A percentile compares a stretch with the other conserved stretches of the same genome.
phyloP scores from a whole-genome alignment of 2,888 invertebrate species.

The Sesamia inferens region DNA sequence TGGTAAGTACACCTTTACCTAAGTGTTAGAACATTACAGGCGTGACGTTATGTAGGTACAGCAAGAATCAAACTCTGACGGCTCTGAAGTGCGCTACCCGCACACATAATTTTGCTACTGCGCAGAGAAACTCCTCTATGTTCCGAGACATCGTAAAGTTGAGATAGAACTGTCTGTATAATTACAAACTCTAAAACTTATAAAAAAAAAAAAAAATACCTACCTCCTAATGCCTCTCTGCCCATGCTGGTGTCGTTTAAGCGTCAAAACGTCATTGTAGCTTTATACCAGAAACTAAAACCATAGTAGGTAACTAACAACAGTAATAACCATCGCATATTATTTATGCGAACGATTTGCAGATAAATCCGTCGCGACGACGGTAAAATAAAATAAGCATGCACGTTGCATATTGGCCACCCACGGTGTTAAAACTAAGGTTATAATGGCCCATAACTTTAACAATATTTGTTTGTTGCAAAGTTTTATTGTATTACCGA shows the following conservation, averaged over 20 bases:
- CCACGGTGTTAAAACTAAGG: conserved; percentile 23
- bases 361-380: conserved; percentile 14
- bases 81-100: no score
- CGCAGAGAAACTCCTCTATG: no score
- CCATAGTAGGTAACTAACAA: background rate
- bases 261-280: background rate
- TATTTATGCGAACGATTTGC: conserved; percentile 4
- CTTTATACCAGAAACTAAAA: background rate
- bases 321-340: background rate
- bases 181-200: no score
- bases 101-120: no score
- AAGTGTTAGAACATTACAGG: background rate
- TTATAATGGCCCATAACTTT: conserved; percentile 21
- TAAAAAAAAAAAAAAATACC: no score
- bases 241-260: background rate
- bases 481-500: conserved; percentile 8
- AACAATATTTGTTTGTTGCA: conserved; percentile 1
- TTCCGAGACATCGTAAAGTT: no score
- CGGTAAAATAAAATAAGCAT: conserved; percentile 19
- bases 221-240: no score
- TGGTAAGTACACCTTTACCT: no score
- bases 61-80: no score
- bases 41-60: no score
- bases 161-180: no score
- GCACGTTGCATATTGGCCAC: conserved; percentile 30